Base-by-base conservation (phyloP, 1,140 invertebrate genomes). In the Hyposmocoma kahamanoa region DNA sequence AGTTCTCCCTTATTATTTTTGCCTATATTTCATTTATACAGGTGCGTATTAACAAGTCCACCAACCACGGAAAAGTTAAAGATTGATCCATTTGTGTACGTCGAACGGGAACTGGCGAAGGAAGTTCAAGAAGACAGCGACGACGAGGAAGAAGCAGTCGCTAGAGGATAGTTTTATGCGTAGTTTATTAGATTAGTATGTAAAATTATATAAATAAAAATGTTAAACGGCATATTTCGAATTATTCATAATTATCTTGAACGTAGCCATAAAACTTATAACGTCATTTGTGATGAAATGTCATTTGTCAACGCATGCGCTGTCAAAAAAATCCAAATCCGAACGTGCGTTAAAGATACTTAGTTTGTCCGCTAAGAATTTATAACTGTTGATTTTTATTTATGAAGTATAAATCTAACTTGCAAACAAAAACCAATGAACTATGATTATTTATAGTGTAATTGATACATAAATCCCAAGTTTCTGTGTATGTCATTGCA, bases 31-130 rank as follows among this genome's bases (percentile, higher is more conserved):
- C 50, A 58, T 67, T 74, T 65, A 44, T 6, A 15, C 62, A 88
- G 84, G 58, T 88, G 86, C 59, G 57, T 82, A 10, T 72, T 88
- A 46, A 67, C 67, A 28, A 90, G 89, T 65, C 84, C 88, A 2
- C 90, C 90, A 19, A 89, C 90, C n/a, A 46, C 53, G 4, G 92
- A 94, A 72, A 87, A 73, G 53, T 86, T 94, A 0, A 92, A 90
- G 72, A 85, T 95, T 22, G 86, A 93, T 76, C 87, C 90, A 32
- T 88, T 88, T 55, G 60, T 87, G 1, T 91, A 90, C 62, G 62
- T 92, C 8, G 70, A 82, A 10, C 60, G 65, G 3, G 67, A 61
- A 20, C 39, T 80, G 9, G 50, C 74, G 10, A 73, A 76, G 22
- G 76, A 82, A 47, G 78, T 75, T 2, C 79, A 77, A 58, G 74